These are phyloP conservation scores for Pseudotriccus pelzelni DNA, from an alignment of 2,797 vertebrate species.

Conservation along the genomic window DNA sequence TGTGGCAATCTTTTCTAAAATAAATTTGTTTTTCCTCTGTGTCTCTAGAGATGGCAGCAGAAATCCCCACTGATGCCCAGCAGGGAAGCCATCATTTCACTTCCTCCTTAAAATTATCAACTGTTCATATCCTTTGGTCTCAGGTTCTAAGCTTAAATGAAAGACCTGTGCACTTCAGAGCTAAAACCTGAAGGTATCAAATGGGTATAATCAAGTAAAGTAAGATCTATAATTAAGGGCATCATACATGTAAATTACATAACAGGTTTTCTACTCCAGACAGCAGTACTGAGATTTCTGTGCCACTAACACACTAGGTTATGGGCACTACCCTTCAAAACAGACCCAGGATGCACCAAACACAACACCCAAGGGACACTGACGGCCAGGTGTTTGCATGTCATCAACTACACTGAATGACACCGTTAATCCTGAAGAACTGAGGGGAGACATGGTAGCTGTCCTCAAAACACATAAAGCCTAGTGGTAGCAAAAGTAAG, in stretches of 20 bases:
- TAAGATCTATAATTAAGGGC: background rate
- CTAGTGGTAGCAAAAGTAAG: background rate
- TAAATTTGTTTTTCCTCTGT: background rate
- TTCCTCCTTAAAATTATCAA: background rate
- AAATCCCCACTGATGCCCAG: background rate
- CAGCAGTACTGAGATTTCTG: background rate
- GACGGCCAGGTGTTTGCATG: background rate
- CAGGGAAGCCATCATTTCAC: background rate
- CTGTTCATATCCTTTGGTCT: background rate
- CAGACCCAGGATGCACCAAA: background rate
- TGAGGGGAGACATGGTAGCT: background rate
- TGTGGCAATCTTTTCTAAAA: background rate
- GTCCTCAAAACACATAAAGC: background rate
- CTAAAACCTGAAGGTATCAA: background rate
- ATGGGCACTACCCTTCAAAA: background rate
- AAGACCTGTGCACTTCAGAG: background rate
- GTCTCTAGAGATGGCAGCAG: background rate
- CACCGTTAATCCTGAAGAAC: background rate
- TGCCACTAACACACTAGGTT: background rate
- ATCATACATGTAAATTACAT: background rate
- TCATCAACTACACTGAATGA: background rate
- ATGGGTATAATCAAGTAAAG: background rate
- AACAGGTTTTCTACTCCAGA: background rate
- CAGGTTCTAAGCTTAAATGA: background rate
- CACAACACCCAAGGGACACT: background rate